Percentiles rank a stretch among this genome's conserved stretches.
These are phyloP conservation scores for Stichopus horrens DNA, from an alignment of 53 echinoderm and acorn worm genomes.

Conservation along the genomic window DNA sequence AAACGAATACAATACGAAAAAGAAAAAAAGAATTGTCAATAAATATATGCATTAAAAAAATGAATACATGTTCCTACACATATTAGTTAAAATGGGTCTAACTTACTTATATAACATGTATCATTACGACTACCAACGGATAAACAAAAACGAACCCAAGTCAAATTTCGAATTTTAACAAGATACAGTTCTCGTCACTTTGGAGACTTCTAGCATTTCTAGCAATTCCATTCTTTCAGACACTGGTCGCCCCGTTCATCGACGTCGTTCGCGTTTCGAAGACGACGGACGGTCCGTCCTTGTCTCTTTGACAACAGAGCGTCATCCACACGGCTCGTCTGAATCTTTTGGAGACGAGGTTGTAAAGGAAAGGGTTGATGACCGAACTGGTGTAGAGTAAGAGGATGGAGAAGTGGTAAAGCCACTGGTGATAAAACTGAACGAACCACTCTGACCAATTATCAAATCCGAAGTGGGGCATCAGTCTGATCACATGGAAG, in stretches of 20 bases:
- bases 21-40: no score
- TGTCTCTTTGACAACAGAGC: constrained; percentile 63
- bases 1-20: no score
- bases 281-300: neutral
- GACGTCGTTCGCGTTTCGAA: constrained; percentile 25
- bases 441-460: constrained; percentile 62
- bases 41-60: no score
- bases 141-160: no score
- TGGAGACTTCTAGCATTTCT: constrained; percentile 3
- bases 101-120: no score
- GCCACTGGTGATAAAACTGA: constrained; percentile 68
- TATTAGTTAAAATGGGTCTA: no score
- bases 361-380: constrained; percentile 94
- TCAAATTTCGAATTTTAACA: no score
- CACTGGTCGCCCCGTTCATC: constrained; percentile 36
- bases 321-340: constrained; percentile 78
- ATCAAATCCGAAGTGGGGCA: constrained; percentile 65
- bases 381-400: constrained; percentile 84
- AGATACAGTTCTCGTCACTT: neutral
- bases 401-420: constrained; percentile 84
- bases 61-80: no score
- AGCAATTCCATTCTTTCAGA: neutral
- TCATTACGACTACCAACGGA: no score
- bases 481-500: constrained; percentile 89
- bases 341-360: constrained; percentile 93